Evolutionary conservation across 2,888 invertebrate species (phyloP).

Genomic region (Oasisia sp.): DNA sequence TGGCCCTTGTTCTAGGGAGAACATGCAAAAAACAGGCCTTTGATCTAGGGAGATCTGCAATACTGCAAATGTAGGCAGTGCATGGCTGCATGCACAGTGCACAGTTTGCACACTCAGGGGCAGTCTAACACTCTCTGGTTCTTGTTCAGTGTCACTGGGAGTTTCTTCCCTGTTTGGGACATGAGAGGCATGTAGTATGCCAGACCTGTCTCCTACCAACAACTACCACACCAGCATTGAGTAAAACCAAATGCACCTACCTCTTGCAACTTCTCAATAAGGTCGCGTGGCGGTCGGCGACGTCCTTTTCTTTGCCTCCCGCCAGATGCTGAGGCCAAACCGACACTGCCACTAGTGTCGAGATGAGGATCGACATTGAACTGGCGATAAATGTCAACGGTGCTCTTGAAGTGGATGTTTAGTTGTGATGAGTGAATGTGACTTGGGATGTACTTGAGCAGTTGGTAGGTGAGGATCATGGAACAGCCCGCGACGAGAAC

Average conservation of each 20-base stretch:
- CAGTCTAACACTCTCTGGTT: too few relatives aligned
- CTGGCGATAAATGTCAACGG: not conserved
- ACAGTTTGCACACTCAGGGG: too few relatives aligned
- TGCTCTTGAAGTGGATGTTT: slow-evolving; percentile 7
- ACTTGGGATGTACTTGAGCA: not conserved
- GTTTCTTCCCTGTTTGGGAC: too few relatives aligned
- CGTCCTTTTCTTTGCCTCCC: not conserved
- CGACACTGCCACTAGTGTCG: not conserved
- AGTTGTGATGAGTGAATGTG: slow-evolving; percentile 2
- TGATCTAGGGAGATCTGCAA: too few relatives aligned
- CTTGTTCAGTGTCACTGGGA: too few relatives aligned
- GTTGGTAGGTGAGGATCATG: not conserved
- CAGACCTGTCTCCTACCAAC: not conserved
- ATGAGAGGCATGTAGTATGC: too few relatives aligned
- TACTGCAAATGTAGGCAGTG: too few relatives aligned
- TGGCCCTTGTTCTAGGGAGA: too few relatives aligned
- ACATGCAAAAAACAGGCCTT: too few relatives aligned
- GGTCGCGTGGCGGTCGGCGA: not conserved
- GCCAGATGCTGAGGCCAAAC: not conserved
- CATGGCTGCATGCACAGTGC: too few relatives aligned
- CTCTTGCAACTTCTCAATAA: not conserved
- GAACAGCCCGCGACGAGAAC: not conserved
- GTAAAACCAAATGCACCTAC: not conserved
- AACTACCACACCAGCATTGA: not conserved
- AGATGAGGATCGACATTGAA: not conserved